These are phyloP conservation scores for Hippocampus comes DNA, from an alignment of 2,113 vertebrate genomes.

Conservation along the genomic window DNA sequence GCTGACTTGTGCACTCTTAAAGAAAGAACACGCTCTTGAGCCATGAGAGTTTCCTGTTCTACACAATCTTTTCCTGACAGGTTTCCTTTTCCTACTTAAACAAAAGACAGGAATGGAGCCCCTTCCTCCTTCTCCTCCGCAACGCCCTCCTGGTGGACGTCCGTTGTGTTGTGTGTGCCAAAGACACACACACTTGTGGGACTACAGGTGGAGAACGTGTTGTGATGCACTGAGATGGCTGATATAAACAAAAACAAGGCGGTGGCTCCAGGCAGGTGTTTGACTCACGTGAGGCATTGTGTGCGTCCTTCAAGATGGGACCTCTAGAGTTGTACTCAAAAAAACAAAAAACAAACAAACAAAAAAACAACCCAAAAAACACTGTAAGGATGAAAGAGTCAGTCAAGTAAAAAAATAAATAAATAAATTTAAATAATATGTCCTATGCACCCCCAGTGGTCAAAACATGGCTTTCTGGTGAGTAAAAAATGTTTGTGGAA, in stretches of 20 bases:
- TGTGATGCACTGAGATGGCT: conserved; percentile 58
- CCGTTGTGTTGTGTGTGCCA: conserved; percentile 43
- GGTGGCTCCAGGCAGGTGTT: conserved; percentile 65
- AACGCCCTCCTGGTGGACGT: conserved; percentile 36
- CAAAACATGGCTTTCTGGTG: too few relatives aligned
- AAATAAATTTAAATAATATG: too few relatives aligned
- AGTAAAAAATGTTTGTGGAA: too few relatives aligned
- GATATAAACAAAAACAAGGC: conserved; percentile 52
- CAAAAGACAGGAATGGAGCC: conserved; percentile 85
- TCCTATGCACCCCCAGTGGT: too few relatives aligned
- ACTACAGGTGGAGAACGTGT: conserved; percentile 52
- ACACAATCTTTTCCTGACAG: conserved; percentile 92
- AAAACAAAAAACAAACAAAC: not conserved
- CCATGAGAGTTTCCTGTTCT: conserved; percentile 88
- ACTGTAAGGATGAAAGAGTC: not conserved
- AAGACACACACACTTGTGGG: conserved; percentile 56
- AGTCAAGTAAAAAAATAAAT: too few relatives aligned
- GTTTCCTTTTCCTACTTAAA: conserved; percentile 93
- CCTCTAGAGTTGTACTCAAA: not conserved
- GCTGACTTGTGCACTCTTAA: conserved; percentile 76
- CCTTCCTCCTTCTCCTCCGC: conserved; percentile 12
- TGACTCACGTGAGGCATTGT: conserved; percentile 47
- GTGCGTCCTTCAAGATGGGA: not conserved
- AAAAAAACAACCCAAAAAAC: not conserved
- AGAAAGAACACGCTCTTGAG: conserved; percentile 81